Evolutionary conservation across 1,140 invertebrate genomes (phyloP).

Genomic region (Steinernema khuongi): DNA sequence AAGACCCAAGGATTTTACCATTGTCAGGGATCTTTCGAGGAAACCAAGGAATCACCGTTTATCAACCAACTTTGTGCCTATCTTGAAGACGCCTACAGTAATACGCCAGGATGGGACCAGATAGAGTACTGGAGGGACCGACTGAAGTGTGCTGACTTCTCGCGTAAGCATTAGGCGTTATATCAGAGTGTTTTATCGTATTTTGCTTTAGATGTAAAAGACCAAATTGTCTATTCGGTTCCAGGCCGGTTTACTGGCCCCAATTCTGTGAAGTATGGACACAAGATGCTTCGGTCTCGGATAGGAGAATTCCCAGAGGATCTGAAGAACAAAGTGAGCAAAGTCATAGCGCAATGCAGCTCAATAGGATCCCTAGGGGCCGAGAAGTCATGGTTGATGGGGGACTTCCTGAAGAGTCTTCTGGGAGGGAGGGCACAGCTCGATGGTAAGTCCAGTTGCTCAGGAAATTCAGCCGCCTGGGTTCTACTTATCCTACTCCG

Average conservation of each 20-base stretch:
- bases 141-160: not conserved
- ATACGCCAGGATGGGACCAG: not conserved
- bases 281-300: not conserved
- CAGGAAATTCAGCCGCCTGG: too few relatives aligned
- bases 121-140: constrained; percentile 3
- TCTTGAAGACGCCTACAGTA: not conserved
- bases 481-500: too few relatives aligned
- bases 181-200: not conserved
- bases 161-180: not conserved
- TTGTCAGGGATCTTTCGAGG: not conserved
- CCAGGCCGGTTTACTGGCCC: not conserved
- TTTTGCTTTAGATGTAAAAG: not conserved
- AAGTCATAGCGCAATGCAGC: constrained; percentile 22
- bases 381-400: constrained; percentile 4
- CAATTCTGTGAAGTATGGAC: not conserved
- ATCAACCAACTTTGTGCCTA: not conserved
- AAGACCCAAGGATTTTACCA: not conserved
- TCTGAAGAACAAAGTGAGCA: not conserved
- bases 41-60: not conserved
- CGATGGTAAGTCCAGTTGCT: not conserved
- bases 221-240: not conserved
- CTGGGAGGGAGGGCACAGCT: not conserved
- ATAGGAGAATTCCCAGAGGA: not conserved
- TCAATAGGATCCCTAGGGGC: constrained; percentile 30
- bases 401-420: constrained; percentile 22